A percentile compares a stretch with the other conserved stretches of the same genome.
These are phyloP conservation scores for Numenius phaeopus DNA, from an alignment of 2,797 vertebrate genomes.

Conservation along the genomic window DNA sequence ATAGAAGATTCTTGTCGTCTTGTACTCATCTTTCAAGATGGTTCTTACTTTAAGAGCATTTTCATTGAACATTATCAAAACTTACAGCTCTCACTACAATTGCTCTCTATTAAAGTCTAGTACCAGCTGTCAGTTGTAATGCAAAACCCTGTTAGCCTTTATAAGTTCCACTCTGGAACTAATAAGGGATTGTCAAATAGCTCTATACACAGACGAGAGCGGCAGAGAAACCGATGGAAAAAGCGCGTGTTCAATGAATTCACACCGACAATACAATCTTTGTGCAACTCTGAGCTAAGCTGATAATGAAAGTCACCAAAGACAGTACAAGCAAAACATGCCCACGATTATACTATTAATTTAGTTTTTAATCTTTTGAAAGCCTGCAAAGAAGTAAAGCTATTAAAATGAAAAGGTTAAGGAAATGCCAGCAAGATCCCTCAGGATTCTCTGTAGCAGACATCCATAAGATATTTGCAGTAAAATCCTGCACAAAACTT, in stretches of 20 bases:
- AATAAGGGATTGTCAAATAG: slow-evolving; percentile 91
- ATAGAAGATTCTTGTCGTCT: background rate
- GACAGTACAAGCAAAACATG: background rate
- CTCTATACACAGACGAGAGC: slow-evolving; percentile 85
- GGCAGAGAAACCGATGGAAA: slow-evolving; percentile 50
- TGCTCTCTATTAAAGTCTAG: slow-evolving; percentile 72
- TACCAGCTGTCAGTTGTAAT: slow-evolving; percentile 92
- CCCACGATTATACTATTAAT: background rate
- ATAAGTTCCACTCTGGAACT: slow-evolving; percentile 88
- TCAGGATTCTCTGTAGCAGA: slow-evolving; percentile 8
- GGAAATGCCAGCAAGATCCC: slow-evolving; percentile 30
- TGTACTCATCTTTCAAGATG: slow-evolving; percentile 64
- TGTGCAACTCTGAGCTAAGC: background rate
- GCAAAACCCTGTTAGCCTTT: slow-evolving; percentile 91
- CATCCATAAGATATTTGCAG: background rate
- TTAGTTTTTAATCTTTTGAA: slow-evolving; percentile 5
- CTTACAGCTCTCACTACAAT: slow-evolving; percentile 58
- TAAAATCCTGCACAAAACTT: background rate
- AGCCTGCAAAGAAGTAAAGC: background rate
- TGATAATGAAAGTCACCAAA: background rate
- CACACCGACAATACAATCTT: background rate
- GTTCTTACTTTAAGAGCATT: slow-evolving; percentile 60
- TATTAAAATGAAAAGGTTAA: slow-evolving; percentile 48
- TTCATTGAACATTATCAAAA: slow-evolving; percentile 68
- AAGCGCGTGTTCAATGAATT: background rate